These are phyloP conservation scores for Tachycineta bicolor DNA, from an alignment of 2,113 vertebrate species.

Conservation along the genomic window DNA sequence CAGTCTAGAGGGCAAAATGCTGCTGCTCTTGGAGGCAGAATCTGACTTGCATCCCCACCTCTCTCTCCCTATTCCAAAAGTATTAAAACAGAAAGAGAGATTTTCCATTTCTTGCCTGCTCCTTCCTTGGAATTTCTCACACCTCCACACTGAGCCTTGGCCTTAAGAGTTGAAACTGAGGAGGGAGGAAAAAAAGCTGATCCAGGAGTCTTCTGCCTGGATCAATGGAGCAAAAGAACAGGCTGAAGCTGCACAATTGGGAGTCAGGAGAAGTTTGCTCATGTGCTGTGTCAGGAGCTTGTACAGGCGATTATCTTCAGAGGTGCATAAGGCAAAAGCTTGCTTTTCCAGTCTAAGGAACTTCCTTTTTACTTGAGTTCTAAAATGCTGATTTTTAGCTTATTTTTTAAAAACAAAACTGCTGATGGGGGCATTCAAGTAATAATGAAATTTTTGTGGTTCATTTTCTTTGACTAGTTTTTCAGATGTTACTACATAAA, in stretches of 20 bases:
- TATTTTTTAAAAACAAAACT: background rate
- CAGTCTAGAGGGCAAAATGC: background rate
- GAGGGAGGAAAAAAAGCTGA: background rate
- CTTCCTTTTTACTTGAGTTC: background rate
- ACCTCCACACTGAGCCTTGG: background rate
- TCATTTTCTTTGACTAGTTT: background rate
- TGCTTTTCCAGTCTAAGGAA: background rate
- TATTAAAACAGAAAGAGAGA: background rate
- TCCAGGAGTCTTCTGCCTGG: constrained; percentile 5
- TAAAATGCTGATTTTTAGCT: background rate
- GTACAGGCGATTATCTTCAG: background rate
- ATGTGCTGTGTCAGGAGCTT: constrained; percentile 18
- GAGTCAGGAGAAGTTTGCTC: background rate
- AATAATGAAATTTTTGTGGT: background rate
- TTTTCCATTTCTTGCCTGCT: background rate
- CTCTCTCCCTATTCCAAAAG: background rate
- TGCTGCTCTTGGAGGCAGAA: background rate
- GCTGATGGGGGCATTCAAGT: background rate
- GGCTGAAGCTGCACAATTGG: constrained; percentile 35
- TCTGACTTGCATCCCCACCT: background rate
- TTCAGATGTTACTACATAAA: background rate
- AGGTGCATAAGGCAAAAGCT: background rate
- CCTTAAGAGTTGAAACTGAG: background rate
- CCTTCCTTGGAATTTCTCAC: background rate
- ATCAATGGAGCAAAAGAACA: constrained; percentile 32